phyloP scores from a whole-genome alignment of 2,797 vertebrate species.

The Hippoglossus hippoglossus region DNA sequence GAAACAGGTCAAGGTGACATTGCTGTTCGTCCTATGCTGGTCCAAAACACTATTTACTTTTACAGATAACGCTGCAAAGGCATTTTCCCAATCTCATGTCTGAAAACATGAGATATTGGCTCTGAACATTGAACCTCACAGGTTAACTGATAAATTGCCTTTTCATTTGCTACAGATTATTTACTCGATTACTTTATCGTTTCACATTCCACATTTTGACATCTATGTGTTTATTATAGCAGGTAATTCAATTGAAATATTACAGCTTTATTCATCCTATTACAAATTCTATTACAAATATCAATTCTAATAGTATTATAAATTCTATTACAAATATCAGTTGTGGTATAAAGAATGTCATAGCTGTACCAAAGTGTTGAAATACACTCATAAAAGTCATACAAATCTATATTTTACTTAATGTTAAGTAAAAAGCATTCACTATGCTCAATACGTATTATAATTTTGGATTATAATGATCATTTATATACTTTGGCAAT shows the following conservation, averaged over 20 bases:
- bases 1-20: constrained; percentile 49
- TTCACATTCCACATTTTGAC: not conserved
- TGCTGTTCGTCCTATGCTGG: not conserved
- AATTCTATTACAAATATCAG: too few species aligned
- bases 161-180: not conserved
- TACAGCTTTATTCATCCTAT: too few species aligned
- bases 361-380: too few species aligned
- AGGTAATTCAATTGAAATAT: not conserved
- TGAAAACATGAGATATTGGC: not conserved
- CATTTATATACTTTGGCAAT: too few species aligned
- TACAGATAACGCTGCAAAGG: not conserved
- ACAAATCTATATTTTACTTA: too few species aligned
- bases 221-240: not conserved
- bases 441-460: not conserved
- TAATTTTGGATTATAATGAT: not conserved
- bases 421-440: too few species aligned
- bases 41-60: constrained; percentile 14
- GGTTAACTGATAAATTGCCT: not conserved
- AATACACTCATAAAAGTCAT: too few species aligned
- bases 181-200: not conserved
- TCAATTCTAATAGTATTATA: too few species aligned
- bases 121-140: not conserved
- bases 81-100: not conserved
- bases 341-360: too few species aligned
- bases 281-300: too few species aligned